phyloP scores from a whole-genome alignment of 2,797 vertebrate species.

The Columba guinea region DNA sequence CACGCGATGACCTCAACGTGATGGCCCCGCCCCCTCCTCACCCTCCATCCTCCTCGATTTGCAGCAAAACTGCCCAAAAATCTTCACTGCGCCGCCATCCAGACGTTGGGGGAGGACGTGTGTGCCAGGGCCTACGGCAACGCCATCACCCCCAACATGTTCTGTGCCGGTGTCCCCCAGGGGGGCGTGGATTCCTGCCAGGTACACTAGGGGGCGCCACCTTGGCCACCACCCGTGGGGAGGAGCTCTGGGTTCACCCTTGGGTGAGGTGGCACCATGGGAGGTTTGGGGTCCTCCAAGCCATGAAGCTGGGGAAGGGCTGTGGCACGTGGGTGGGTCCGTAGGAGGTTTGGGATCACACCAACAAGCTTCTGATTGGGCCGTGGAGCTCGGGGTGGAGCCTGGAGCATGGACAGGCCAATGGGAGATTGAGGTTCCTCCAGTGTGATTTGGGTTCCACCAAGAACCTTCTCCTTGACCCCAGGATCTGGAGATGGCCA shows the following conservation, averaged over 20 bases:
- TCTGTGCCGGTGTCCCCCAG: slow-evolving; percentile 67
- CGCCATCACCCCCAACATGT: slow-evolving; percentile 61
- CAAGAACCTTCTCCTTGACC: no score
- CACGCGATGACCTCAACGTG: no score
- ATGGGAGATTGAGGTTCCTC: no score
- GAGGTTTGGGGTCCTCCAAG: neutral
- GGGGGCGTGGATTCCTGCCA: slow-evolving; percentile 70
- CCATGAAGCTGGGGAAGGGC: rapidly evolving
- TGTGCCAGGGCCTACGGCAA: slow-evolving; percentile 48
- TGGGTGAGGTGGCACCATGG: no score
- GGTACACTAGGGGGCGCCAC: neutral
- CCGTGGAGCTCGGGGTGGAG: no score
- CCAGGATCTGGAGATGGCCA: no score
- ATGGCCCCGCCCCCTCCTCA: neutral
- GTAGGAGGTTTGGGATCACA: neutral
- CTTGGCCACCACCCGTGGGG: neutral
- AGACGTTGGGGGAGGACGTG: neutral
- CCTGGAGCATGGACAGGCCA: no score
- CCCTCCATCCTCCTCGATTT: rapidly evolving
- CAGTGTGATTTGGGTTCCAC: no score
- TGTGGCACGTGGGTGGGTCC: rapidly evolving
- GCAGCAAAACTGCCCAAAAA: slow-evolving; percentile 47
- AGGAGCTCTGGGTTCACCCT: no score
- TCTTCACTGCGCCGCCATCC: slow-evolving; percentile 62
- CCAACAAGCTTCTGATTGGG: neutral